A percentile compares a stretch with the other conserved stretches of the same genome.
Conservation (phyloP, 2,797 vertebrate genomes). For the Staurois parvus region DNA sequence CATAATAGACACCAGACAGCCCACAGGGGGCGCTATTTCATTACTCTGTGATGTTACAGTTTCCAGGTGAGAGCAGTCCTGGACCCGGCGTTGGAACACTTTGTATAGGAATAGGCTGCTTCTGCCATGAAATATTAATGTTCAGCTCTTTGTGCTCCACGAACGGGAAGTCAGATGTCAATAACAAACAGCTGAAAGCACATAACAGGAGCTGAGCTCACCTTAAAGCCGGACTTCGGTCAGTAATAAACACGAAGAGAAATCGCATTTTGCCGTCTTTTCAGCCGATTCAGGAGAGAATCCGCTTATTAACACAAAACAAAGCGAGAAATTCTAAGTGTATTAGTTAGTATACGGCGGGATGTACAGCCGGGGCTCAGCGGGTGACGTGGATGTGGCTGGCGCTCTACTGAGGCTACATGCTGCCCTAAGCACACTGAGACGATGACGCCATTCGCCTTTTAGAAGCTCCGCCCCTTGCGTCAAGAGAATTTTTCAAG, state of each 20-base stretch:
- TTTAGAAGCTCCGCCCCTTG: too few relatives aligned
- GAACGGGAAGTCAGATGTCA: background rate
- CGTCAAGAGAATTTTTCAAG: too few relatives aligned
- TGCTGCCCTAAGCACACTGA: too few relatives aligned
- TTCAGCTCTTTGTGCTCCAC: background rate
- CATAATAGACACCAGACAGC: too few relatives aligned
- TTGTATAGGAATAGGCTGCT: background rate
- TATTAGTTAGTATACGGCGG: too few relatives aligned
- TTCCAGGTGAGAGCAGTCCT: background rate
- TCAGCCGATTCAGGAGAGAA: too few relatives aligned
- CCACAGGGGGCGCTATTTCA: background rate
- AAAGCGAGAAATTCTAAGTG: too few relatives aligned
- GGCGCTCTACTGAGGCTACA: too few relatives aligned
- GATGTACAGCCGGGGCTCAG: too few relatives aligned
- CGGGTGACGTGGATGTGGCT: too few relatives aligned
- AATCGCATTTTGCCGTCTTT: background rate
- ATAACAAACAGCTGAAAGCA: background rate
- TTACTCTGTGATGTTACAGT: too few relatives aligned
- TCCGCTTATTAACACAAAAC: background rate
- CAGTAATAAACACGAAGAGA: background rate
- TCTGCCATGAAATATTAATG: background rate
- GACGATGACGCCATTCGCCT: too few relatives aligned
- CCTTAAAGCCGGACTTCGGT: background rate
- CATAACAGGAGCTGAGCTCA: background rate
- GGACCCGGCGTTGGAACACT: background rate